Conservation (phyloP, 2,797 vertebrate genomes). For the Spea hammondii region DNA sequence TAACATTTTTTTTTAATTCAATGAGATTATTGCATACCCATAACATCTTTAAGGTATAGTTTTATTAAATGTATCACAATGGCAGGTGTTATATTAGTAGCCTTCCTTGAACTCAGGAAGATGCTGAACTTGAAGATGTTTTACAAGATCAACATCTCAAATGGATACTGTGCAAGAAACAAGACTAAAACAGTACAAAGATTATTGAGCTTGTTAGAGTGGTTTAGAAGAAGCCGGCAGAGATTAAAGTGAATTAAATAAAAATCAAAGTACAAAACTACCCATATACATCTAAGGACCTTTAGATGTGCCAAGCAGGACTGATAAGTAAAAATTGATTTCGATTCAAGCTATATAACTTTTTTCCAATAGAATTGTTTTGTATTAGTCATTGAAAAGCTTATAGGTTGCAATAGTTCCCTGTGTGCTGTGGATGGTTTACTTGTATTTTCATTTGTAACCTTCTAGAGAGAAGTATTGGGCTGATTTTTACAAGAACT, state of each 20-base stretch:
- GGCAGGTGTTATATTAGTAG: no score
- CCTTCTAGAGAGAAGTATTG: constrained; percentile 22
- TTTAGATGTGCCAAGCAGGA: constrained; percentile 26
- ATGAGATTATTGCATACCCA: no score
- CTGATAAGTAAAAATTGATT: constrained; percentile 21
- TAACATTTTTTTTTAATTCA: not conserved
- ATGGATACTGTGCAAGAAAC: constrained; percentile 1
- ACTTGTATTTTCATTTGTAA: constrained; percentile 7
- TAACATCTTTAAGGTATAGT: no score
- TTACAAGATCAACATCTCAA: not conserved
- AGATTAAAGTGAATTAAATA: constrained; percentile 31
- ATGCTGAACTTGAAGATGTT: not conserved
- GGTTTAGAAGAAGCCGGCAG: constrained; percentile 28
- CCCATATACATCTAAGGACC: constrained; percentile 4
- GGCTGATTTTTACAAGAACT: not conserved
- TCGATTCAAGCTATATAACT: constrained; percentile 19
- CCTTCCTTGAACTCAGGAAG: no score
- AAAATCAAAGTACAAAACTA: constrained; percentile 27
- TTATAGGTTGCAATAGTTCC: constrained; percentile 10
- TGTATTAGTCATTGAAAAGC: not conserved
- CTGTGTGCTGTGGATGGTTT: constrained; percentile 7
- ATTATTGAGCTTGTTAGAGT: constrained; percentile 12
- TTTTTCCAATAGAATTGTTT: not conserved
- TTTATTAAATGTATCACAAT: no score
- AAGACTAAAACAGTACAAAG: constrained; percentile 11